Percentiles rank a stretch among this genome's conserved stretches.
phyloP scores from a whole-genome alignment of 2,113 vertebrate genomes.

The Malaclemys terrapin region DNA sequence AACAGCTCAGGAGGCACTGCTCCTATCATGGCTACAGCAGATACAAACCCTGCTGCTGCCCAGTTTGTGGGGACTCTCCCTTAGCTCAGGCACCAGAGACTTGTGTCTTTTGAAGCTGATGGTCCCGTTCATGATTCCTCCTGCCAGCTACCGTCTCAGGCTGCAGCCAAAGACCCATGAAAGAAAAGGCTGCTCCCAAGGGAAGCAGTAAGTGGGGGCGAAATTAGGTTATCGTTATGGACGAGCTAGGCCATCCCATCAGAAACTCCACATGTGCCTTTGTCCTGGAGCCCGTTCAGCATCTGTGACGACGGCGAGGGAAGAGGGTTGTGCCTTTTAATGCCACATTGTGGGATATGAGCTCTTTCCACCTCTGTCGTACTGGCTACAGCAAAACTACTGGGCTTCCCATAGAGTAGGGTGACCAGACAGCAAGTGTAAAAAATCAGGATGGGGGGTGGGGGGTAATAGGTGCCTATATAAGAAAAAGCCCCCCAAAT shows the following conservation, averaged over 20 bases:
- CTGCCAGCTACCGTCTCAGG: rapidly evolving
- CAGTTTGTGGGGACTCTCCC: neutral
- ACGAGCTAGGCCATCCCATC: neutral
- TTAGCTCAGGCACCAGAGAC: neutral
- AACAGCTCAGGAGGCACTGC: neutral
- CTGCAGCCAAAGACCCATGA: neutral
- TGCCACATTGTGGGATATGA: neutral
- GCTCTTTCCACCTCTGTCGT: neutral
- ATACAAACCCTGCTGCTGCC: neutral
- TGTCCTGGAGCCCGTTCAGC: neutral
- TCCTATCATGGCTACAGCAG: neutral
- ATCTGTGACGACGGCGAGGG: neutral
- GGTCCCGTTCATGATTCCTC: neutral
- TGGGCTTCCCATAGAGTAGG: neutral
- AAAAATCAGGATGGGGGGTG: too few species aligned
- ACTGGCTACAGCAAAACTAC: neutral
- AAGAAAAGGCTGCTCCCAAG: neutral
- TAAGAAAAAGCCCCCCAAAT: too few species aligned
- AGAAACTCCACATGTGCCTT: too few species aligned
- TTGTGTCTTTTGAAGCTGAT: neutral
- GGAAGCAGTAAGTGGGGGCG: neutral
- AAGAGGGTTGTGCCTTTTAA: neutral
- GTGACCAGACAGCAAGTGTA: too few species aligned
- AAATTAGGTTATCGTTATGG: neutral
- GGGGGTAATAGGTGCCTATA: too few species aligned